A percentile compares a stretch with the other conserved stretches of the same genome.
phyloP scores from a whole-genome alignment of 2,888 invertebrate genomes.

The Cordylochernes scorpioides region DNA sequence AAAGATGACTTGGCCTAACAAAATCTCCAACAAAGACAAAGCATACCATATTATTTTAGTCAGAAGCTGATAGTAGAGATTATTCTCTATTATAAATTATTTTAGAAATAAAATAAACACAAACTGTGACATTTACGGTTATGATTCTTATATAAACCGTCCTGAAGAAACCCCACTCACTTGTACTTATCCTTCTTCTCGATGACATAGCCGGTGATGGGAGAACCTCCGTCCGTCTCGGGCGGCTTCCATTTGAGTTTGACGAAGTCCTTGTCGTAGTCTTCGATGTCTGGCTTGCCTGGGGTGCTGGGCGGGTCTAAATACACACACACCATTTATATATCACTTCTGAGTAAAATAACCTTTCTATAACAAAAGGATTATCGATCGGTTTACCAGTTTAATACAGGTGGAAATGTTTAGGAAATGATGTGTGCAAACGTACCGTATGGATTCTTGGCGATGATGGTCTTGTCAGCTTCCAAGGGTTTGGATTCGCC shows the following conservation, averaged over 20 bases:
- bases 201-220: conserved; percentile 69
- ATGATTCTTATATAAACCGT: too few relatives aligned
- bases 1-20: too few relatives aligned
- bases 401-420: neutral
- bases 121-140: too few relatives aligned
- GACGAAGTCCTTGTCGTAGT: conserved; percentile 90
- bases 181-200: conserved; percentile 81
- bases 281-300: conserved; percentile 58
- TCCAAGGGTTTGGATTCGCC: conserved; percentile 72
- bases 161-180: conserved; percentile 15
- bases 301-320: conserved; percentile 77
- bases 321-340: neutral
- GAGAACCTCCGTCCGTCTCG: conserved; percentile 72
- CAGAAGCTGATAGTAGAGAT: too few relatives aligned
- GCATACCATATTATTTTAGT: too few relatives aligned
- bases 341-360: neutral
- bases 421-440: conserved; percentile 9
- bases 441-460: conserved; percentile 86
- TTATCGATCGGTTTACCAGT: too few relatives aligned
- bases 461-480: conserved; percentile 56
- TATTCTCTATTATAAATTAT: too few relatives aligned
- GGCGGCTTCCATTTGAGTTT: conserved; percentile 83
- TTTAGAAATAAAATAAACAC: too few relatives aligned
- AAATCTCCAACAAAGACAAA: too few relatives aligned
- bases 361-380: too few relatives aligned